Evolutionary conservation across 1,140 invertebrate species (phyloP), one percentile per base, ranked within the genome.

Genomic region (Anastrepha obliqua): DNA sequence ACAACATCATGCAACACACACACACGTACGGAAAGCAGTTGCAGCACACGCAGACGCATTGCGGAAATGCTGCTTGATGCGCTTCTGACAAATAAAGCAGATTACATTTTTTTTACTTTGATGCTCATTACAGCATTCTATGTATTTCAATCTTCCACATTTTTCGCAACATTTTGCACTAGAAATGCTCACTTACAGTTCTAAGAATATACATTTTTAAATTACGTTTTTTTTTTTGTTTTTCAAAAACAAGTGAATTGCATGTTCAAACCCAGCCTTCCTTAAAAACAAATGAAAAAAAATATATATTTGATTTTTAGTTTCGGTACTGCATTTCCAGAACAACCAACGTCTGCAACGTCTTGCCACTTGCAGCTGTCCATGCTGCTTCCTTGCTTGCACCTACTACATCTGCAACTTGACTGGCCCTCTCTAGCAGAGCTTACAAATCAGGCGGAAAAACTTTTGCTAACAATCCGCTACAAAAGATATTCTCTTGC

Each of bases 1-100:
- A 29, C 51, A 8, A 74, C 8, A 62, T 62, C 13, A 62, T 4
- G 17, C 64, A 29, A 67, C 29, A 67, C 5, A 20, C n/a, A 29
- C 3, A 11, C 8, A 39, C 13, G 9, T 67, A 8, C 11, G 39
- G 7, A 20, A 64, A 17, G 0, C 5, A 2, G 5, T 0, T 64
- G 70, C 44, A 47, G 47, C 29, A 29, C 29, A 29, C 29, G 15
- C 60, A 62, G 4, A 0, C 0, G 15, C 60, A 62, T 13, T 62
- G 11, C 11, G n/a, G n/a, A 67, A 29, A 20, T 11, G 8, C 13
- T 55, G n/a, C 74, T 55, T 81, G 39, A 81, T 20, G 74, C 15
- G 74, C 74, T 29, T n/a, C n/a, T 81, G 74, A 81, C 74, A 81
- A 42, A 81, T 55, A 55, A 81, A 81, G 47, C 74, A 55, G 47